A percentile compares a stretch with the other conserved stretches of the same genome.
These are phyloP conservation scores for Luscinia luscinia DNA, from an alignment of 2,797 vertebrate species.

Conservation along the genomic window DNA sequence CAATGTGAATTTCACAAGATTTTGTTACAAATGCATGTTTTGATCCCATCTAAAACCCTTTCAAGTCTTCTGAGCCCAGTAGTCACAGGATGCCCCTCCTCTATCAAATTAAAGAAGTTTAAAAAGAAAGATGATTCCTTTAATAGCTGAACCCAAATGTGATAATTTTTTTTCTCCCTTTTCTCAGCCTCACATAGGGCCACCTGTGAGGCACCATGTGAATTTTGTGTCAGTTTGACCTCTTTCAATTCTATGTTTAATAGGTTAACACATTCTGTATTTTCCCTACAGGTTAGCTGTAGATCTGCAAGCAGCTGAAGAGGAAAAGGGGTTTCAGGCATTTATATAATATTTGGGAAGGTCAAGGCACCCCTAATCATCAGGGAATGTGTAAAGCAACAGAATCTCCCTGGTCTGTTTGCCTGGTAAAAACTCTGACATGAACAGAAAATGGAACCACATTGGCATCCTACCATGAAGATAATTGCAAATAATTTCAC, in stretches of 20 bases:
- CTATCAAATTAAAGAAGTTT: not conserved
- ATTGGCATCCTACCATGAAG: not conserved
- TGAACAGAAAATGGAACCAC: conserved; percentile 18
- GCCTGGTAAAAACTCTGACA: conserved; percentile 8
- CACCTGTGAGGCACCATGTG: not conserved
- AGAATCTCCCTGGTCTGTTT: not conserved
- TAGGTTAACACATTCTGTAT: not conserved
- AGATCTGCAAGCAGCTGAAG: not conserved
- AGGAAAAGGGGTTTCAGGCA: not conserved
- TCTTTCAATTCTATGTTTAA: conserved; percentile 56
- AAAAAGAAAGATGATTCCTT: not conserved
- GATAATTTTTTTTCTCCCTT: not conserved
- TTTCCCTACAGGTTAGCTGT: conserved; percentile 9
- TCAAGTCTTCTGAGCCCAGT: accelerated
- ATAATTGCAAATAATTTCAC: not conserved
- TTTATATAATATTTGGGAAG: no score
- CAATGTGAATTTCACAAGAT: not conserved
- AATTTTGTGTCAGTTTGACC: conserved; percentile 26
- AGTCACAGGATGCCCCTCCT: not conserved
- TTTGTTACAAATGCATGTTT: not conserved
- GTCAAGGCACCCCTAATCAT: not conserved
- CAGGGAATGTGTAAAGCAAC: not conserved
- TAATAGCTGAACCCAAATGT: not conserved
- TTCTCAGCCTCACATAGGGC: not conserved
- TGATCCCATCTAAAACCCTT: not conserved